Percentiles rank a stretch among this genome's conserved stretches.
These are phyloP conservation scores for Nothocercus nigrocapillus DNA, from an alignment of 2,113 vertebrate species.

Conservation along the genomic window DNA sequence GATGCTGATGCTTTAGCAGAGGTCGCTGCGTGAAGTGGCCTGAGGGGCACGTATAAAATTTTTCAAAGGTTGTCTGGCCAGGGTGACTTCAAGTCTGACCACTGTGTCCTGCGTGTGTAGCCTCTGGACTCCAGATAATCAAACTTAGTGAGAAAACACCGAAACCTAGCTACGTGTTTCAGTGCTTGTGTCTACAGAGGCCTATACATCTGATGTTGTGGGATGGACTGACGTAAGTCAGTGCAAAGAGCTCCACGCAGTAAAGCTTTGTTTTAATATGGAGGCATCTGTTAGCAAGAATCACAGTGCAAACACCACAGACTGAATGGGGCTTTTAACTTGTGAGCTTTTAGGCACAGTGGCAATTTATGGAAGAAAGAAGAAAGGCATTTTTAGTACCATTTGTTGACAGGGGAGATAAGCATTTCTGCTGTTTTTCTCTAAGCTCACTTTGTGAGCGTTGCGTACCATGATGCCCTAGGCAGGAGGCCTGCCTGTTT, in stretches of 20 bases:
- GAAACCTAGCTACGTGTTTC: not conserved
- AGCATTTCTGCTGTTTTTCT: not conserved
- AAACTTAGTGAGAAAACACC: not conserved
- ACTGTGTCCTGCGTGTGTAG: not conserved
- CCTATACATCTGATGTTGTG: not conserved
- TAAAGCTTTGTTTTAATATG: slow-evolving; percentile 1
- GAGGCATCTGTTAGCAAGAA: not conserved
- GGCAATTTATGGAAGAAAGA: not conserved
- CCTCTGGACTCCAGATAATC: not conserved
- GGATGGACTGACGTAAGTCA: not conserved
- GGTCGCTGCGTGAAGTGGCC: not conserved
- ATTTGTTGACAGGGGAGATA: not conserved
- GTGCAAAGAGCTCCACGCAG: not conserved
- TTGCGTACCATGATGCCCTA: not conserved
- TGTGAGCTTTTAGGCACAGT: not conserved
- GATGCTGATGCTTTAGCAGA: not conserved
- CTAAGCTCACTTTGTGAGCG: not conserved
- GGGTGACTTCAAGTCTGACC: not conserved
- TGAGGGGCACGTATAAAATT: not conserved
- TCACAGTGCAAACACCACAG: not conserved
- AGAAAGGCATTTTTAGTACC: not conserved
- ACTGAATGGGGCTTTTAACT: not conserved
- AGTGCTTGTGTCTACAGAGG: not conserved
- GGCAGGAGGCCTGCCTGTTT: not conserved
- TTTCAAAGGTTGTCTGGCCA: not conserved